Percentiles rank a stretch among this genome's conserved stretches.
Evolutionary conservation across 2,888 invertebrate genomes (phyloP).

Genomic region (Cenopis cana): DNA sequence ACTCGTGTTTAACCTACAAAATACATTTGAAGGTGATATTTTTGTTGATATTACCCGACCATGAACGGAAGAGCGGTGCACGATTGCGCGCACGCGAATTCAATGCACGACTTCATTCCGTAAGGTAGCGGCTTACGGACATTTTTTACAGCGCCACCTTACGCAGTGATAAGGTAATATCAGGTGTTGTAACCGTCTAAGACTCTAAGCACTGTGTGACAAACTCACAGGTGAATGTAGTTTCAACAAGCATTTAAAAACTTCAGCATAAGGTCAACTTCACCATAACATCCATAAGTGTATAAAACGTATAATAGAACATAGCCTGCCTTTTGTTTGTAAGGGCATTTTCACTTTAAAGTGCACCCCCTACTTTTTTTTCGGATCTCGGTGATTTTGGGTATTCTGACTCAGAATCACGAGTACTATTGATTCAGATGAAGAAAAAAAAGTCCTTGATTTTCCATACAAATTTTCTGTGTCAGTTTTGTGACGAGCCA

Average conservation of each 20-base stretch:
- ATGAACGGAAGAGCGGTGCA: slow-evolving; percentile 50
- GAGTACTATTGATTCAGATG: no score
- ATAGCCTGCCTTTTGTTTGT: no score
- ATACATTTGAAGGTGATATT: slow-evolving; percentile 85
- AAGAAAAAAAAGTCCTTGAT: no score
- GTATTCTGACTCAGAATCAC: no score
- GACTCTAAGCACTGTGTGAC: background rate
- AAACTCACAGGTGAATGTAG: slow-evolving; percentile 4
- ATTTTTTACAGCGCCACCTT: slow-evolving; percentile 72
- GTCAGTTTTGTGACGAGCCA: no score
- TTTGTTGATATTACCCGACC: slow-evolving; percentile 81
- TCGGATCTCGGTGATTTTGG: no score
- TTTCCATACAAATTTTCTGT: no score
- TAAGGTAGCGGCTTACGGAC: slow-evolving; percentile 59
- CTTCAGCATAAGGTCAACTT: no score
- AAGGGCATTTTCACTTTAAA: no score
- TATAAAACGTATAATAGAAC: no score
- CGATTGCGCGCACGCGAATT: slow-evolving; percentile 51
- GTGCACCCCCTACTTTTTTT: no score
- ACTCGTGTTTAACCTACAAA: slow-evolving; percentile 84
- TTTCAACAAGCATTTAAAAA: slow-evolving; percentile 4
- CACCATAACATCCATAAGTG: background rate
- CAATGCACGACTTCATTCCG: slow-evolving; percentile 58
- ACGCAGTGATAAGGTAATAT: slow-evolving; percentile 45
- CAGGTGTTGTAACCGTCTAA: background rate